Base-by-base conservation (phyloP, 2,888 invertebrate genomes). In the Mystacides longicornis region DNA sequence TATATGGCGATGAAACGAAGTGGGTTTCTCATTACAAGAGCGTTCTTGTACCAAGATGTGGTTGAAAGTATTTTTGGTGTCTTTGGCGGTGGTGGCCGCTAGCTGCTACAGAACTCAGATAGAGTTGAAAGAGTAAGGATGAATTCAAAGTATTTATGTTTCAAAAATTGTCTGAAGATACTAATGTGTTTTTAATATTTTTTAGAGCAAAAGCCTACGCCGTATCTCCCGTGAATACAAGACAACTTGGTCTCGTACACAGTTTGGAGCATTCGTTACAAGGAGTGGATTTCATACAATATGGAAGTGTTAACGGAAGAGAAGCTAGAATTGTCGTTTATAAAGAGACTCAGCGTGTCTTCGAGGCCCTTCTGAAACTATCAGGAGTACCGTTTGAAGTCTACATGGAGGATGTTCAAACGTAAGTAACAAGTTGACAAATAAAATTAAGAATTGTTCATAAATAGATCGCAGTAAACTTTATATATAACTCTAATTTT, bases 331-430 rank as follows among this genome's bases (percentile, higher is more conserved):
- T 75, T 1, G 68, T 79, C 56, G 78, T 78, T 3, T 66, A 68
- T 23, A 74, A 77, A 1, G 50, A 67, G 18, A 60, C 67, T 9
- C 69, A 71, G 56, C 62, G 59, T 1, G 62, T 49, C 1, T 76
- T 78, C 63, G 60, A 65, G n/a, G 62, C 64, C 2, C 63, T 68
- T 1, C 61, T 80, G 31, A 63, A 66, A 0, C 59, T 64, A 0
- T 61, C 68, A 9, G 65, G 65, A 1, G 74, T 82, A 42, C 46
- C 63, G 0, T 73, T 73, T 63, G 67, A 65, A 45, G 64, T 79
- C 2, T 70, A 75, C 52, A 65, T 72, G 22, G 68, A 74, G 2
- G 69, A 82, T 65, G 72, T 81, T 0, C 73, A 76, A 62, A 62
- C 64, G 78, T 79, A 66, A 70, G 68, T 68, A 14, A 14, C 7